Evolutionary conservation across 2,888 invertebrate genomes (phyloP), one percentile per base, ranked within the genome.

Genomic region (Rambutsinella grinnellia): DNA sequence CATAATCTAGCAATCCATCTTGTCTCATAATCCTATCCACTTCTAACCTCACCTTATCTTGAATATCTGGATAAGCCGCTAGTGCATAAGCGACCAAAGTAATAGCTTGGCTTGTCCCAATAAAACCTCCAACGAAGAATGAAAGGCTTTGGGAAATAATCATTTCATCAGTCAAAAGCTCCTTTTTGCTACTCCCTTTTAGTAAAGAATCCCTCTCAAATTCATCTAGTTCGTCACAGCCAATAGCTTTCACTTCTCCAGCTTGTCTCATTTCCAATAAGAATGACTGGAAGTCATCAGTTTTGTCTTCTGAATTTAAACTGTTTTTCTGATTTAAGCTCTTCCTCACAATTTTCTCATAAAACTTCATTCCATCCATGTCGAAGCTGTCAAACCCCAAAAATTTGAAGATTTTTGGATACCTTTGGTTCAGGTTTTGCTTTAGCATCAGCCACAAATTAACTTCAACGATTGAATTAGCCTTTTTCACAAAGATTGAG

Each of bases 11-110:
- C 13, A 13, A 17, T 2, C 46, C 46, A 60, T 60, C 24, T 2
- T 15, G 6, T 3, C n/a, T 23, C 10, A 60, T 3, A 13, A 10
- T 2, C 1, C 13, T 15, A 19, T 23, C 5, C 2, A 60, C 21
- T 21, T 78, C 72, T 8, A 51, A 15, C 19, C 78, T 36, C 0
- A 72, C 26, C 47, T 68, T 72, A 0, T 63, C 47, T 51, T 78
- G 78, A 2, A 72, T 46, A 1, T 68, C 68, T 2, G 49, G 61
- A 17, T 74, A 23, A 8, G 54, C 2, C 1, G 78, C 78, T 19
- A 78, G 26, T 2, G 66, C 44, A 51, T 76, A 78, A 1, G 61
- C 46, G 0, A 53, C 24, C 10, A 58, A 63, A 6, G 51, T 28
- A n/a, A 80, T 17, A 1, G 49, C 23, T 0, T 67, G 27, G 15